These are phyloP conservation scores for Yoshiicerus persimilis DNA, from an alignment of 1,140 invertebrate species.

Conservation along the genomic window DNA sequence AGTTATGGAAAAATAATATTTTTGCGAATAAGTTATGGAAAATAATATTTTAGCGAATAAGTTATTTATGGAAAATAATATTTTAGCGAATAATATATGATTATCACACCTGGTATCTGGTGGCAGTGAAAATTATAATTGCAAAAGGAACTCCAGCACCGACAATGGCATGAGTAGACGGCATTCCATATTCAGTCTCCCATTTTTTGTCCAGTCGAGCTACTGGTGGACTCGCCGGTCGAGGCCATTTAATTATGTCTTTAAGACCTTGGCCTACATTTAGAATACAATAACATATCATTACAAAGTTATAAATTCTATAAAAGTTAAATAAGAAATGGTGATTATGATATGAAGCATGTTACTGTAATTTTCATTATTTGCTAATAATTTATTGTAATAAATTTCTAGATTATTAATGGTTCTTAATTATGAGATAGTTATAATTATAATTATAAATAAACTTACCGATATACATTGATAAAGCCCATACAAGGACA, in stretches of 20 bases:
- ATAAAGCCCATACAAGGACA: slow-evolving; percentile 77
- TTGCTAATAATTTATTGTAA: background rate
- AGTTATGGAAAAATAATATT: background rate
- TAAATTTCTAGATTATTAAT: background rate
- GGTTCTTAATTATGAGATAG: background rate
- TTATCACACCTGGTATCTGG: slow-evolving; percentile 70
- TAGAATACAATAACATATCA: too few species aligned
- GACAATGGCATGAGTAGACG: slow-evolving; percentile 83
- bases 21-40: background rate
- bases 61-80: background rate
- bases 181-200: slow-evolving; percentile 89
- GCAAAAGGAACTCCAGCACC: slow-evolving; percentile 82
- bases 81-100: background rate
- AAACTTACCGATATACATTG: slow-evolving; percentile 75
- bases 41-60: background rate
- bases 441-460: background rate
- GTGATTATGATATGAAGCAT: too few species aligned
- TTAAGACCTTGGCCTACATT: slow-evolving; percentile 80
- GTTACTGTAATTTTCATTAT: slow-evolving; percentile 37
- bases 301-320: too few species aligned
- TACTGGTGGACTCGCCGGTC: slow-evolving; percentile 78
- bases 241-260: slow-evolving; percentile 80
- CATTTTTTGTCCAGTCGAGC: slow-evolving; percentile 80
- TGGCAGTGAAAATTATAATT: slow-evolving; percentile 73
- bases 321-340: too few species aligned